These are phyloP conservation scores for Cavia porcellus DNA, from an alignment of 2,113 vertebrate genomes.

Conservation along the genomic window DNA sequence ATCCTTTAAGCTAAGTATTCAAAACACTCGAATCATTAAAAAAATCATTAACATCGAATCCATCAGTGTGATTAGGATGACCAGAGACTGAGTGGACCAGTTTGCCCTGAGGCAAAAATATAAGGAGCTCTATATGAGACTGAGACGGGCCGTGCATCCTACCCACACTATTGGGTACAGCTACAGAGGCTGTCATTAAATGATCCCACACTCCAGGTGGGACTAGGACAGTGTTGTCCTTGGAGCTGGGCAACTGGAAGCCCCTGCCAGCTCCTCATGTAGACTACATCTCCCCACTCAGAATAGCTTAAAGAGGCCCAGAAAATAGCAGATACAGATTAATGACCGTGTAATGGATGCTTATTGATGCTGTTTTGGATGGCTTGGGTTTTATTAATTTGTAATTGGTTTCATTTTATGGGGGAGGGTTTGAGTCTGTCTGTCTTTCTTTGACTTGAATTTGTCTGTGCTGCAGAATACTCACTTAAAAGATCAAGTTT, in stretches of 20 bases:
- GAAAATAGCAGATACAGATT: neutral
- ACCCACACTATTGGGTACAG: neutral
- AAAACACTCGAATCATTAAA: neutral
- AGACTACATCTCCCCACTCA: neutral
- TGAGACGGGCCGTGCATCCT: neutral
- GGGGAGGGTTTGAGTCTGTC: neutral
- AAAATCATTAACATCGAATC: neutral
- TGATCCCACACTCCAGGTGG: neutral
- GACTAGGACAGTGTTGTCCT: neutral
- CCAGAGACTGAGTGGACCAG: neutral
- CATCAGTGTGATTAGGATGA: neutral
- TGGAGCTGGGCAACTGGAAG: neutral
- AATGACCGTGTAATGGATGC: neutral
- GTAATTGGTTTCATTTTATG: neutral
- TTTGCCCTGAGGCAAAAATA: neutral
- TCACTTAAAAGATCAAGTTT: constrained; percentile 36
- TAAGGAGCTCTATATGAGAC: neutral
- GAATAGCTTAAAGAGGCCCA: neutral
- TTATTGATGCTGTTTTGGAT: neutral
- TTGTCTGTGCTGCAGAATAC: neutral
- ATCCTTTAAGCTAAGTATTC: neutral
- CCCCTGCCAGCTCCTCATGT: too few species aligned
- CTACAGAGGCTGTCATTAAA: neutral
- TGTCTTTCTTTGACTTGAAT: neutral
- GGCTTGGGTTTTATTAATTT: neutral